Evolutionary conservation across 1,140 invertebrate species (phyloP).

Genomic region (Drosophila parvula): DNA sequence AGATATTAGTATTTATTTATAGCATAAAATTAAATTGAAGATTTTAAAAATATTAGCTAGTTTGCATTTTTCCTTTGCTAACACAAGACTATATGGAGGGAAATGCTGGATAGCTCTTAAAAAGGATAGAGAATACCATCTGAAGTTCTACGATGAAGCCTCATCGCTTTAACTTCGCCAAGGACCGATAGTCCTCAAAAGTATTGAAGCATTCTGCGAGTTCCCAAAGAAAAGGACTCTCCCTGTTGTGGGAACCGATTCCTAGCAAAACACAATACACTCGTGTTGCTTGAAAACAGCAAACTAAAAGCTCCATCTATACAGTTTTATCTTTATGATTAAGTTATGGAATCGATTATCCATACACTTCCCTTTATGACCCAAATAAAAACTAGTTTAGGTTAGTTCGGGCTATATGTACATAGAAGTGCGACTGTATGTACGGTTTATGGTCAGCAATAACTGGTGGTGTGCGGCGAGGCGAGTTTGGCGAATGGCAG

Average conservation of each 20-base stretch:
- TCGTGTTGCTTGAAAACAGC: not conserved
- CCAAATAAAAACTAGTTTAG: slow-evolving; percentile 10
- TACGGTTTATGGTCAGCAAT: slow-evolving; percentile 18
- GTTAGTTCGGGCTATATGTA: not conserved
- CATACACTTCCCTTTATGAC: not conserved
- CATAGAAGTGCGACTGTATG: not conserved
- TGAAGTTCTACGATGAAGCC: not conserved
- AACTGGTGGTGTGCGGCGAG: not conserved
- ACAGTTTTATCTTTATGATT: slow-evolving; percentile 5
- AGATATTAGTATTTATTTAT: not conserved
- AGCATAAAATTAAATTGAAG: not conserved
- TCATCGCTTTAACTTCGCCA: not conserved
- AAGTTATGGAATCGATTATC: slow-evolving; percentile 7
- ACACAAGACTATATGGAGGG: not conserved
- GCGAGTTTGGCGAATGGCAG: not conserved
- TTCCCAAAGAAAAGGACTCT: not conserved
- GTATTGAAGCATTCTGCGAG: not conserved
- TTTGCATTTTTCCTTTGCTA: not conserved
- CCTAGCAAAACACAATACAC: not conserved
- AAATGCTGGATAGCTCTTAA: not conserved
- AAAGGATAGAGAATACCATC: not conserved
- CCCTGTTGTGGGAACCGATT: not conserved
- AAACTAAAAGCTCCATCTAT: not conserved
- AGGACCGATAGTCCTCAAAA: not conserved
- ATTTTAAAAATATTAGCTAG: not conserved